phyloP scores from a whole-genome alignment of 2,113 vertebrate genomes.

The Embiotoca jacksoni region DNA sequence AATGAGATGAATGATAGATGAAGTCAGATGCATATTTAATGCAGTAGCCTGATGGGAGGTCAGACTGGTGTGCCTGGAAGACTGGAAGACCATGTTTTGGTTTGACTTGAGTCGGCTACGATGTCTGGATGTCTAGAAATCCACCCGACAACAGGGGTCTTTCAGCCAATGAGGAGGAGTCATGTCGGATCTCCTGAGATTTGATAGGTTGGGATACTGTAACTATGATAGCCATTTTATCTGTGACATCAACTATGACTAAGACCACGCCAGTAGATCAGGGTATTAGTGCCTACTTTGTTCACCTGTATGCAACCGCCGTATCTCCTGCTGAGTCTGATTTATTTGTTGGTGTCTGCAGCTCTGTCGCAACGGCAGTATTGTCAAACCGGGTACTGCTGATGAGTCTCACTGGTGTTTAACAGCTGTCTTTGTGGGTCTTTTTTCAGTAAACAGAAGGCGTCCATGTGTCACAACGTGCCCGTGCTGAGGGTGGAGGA shows the following conservation, averaged over 20 bases:
- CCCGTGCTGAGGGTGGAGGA: constrained; percentile 93
- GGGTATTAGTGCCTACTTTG: too few species aligned
- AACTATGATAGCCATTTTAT: too few species aligned
- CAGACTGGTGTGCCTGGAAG: constrained; percentile 44
- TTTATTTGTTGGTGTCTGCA: constrained; percentile 47
- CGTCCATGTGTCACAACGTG: constrained; percentile 86
- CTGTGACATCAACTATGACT: too few species aligned
- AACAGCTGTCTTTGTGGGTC: constrained; percentile 21
- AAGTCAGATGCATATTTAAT: constrained; percentile 77
- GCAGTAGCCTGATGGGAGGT: constrained; percentile 32
- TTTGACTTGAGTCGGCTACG: background rate
- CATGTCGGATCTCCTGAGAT: background rate
- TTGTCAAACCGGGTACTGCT: too few species aligned
- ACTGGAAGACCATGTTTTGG: constrained; percentile 29
- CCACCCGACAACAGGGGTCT: constrained; percentile 66
- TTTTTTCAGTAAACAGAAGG: constrained; percentile 81
- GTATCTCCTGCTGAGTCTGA: constrained; percentile 40
- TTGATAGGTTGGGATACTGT: constrained; percentile 5
- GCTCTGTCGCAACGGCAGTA: background rate
- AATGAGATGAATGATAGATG: constrained; percentile 76
- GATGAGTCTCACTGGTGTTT: too few species aligned
- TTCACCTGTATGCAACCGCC: too few species aligned
- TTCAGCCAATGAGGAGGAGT: constrained; percentile 54
- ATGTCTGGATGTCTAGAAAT: constrained; percentile 58
- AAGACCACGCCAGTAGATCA: too few species aligned